Conservation (phyloP, 2,888 invertebrate genomes). For the Brassicogethes aeneus region DNA sequence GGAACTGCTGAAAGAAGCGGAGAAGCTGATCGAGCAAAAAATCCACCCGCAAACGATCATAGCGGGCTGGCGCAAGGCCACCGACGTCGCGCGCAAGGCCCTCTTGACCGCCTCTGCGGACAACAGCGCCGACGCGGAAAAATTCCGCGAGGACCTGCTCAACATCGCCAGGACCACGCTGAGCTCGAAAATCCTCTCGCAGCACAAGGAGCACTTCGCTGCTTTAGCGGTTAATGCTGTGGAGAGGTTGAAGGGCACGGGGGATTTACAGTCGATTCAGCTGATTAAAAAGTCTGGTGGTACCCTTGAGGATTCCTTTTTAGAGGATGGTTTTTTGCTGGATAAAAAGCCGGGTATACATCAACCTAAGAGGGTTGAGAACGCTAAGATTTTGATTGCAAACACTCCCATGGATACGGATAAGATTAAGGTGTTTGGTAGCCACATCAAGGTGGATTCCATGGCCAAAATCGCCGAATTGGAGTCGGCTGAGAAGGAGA, state of each 20-base stretch:
- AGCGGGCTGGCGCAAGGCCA: constrained; percentile 87
- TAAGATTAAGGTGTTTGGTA: constrained; percentile 98
- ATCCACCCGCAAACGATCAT: constrained; percentile 98
- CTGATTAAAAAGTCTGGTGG: constrained; percentile 96
- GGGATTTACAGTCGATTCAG: constrained; percentile 87
- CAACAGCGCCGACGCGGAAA: constrained; percentile 68
- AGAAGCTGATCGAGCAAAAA: constrained; percentile 85
- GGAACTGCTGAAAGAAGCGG: constrained; percentile 91
- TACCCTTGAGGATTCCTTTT: constrained; percentile 86
- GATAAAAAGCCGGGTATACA: constrained; percentile 97
- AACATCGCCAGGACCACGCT: constrained; percentile 97
- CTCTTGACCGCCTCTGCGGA: constrained; percentile 71
- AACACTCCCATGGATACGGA: constrained; percentile 99
- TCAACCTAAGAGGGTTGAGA: constrained; percentile 92
- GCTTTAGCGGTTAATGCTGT: constrained; percentile 94
- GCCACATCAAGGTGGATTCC: constrained; percentile 85
- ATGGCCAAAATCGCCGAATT: constrained; percentile 95
- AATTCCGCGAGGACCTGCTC: constrained; percentile 79
- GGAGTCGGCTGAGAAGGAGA: constrained; percentile 96
- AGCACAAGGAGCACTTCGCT: constrained; percentile 95
- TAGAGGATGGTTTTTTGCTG: constrained; percentile 90
- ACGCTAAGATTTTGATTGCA: constrained; percentile 94
- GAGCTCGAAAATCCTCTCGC: constrained; percentile 95
- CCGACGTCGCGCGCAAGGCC: constrained; percentile 74
- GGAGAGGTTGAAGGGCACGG: constrained; percentile 87